Percentiles rank a stretch among this genome's conserved stretches.
Conservation (phyloP, 2,797 vertebrate genomes). For the Hoplostethus atlanticus region DNA sequence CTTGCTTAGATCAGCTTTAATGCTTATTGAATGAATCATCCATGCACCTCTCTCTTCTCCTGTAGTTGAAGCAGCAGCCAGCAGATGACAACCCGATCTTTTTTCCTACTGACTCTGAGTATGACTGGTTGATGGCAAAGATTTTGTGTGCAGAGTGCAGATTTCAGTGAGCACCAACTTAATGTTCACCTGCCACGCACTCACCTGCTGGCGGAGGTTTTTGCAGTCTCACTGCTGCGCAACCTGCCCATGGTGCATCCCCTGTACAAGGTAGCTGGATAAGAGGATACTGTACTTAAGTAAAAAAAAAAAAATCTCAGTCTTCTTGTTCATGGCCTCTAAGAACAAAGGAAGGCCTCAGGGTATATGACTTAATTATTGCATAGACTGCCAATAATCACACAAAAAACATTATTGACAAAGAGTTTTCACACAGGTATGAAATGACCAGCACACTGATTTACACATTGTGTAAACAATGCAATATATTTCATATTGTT, state of each 20-base stretch:
- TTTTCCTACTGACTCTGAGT: slow-evolving; percentile 59
- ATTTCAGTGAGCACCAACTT: slow-evolving; percentile 71
- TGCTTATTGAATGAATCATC: neutral
- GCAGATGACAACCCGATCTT: slow-evolving; percentile 74
- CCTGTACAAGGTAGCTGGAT: slow-evolving; percentile 71
- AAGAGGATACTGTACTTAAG: neutral
- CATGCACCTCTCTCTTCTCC: neutral
- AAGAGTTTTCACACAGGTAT: slow-evolving; percentile 54
- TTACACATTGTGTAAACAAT: neutral
- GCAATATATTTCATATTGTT: neutral
- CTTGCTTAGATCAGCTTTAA: too few relatives aligned
- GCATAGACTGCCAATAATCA: too few relatives aligned
- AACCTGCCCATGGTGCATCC: slow-evolving; percentile 81
- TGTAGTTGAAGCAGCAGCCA: slow-evolving; percentile 80
- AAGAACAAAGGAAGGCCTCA: too few relatives aligned
- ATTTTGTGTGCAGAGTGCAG: slow-evolving; percentile 72
- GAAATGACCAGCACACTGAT: neutral
- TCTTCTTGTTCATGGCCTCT: neutral
- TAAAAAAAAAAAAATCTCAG: too few relatives aligned
- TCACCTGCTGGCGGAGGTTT: slow-evolving; percentile 84
- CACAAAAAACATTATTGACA: too few relatives aligned
- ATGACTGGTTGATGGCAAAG: slow-evolving; percentile 77
- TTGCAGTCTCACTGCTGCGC: slow-evolving; percentile 79
- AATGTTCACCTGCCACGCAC: slow-evolving; percentile 77
- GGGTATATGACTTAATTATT: too few relatives aligned